These are phyloP conservation scores for Polia nebulosa DNA, from an alignment of 2,888 invertebrate species.

Conservation along the genomic window DNA sequence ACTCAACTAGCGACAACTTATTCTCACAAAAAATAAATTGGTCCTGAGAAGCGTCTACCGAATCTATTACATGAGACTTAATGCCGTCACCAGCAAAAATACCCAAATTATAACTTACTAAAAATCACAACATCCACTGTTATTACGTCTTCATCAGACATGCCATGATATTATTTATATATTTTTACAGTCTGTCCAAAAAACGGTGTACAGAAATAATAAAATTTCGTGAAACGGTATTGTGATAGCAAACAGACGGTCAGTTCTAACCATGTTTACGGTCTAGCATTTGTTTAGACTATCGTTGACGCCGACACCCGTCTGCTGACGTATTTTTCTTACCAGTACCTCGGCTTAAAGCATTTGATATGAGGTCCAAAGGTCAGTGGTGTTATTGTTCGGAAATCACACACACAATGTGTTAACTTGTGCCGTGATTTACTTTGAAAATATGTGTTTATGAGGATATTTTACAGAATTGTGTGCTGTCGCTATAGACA, in stretches of 20 bases:
- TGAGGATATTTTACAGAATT: not conserved
- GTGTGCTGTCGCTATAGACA: too few relatives aligned
- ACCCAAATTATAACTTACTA: not conserved
- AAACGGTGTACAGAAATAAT: conserved; percentile 30
- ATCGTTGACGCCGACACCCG: conserved; percentile 1
- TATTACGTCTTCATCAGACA: not conserved
- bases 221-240: conserved; percentile 18
- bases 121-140: not conserved
- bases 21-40: not conserved
- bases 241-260: conserved; percentile 34
- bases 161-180: conserved; percentile 27
- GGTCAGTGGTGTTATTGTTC: conserved; percentile 37
- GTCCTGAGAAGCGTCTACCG: not conserved
- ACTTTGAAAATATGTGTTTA: not conserved
- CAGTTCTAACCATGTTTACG: conserved; percentile 25
- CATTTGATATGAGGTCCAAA: conserved; percentile 33
- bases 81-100: not conserved
- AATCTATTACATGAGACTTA: not conserved
- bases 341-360: not conserved
- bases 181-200: conserved; percentile 25
- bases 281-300: conserved; percentile 29
- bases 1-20: too few relatives aligned
- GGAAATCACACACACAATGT: conserved; percentile 4
- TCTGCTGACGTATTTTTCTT: conserved; percentile 36
- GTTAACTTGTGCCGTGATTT: not conserved